Conservation (phyloP, 2,888 invertebrate species). For the Drosophila kuntzei region DNA sequence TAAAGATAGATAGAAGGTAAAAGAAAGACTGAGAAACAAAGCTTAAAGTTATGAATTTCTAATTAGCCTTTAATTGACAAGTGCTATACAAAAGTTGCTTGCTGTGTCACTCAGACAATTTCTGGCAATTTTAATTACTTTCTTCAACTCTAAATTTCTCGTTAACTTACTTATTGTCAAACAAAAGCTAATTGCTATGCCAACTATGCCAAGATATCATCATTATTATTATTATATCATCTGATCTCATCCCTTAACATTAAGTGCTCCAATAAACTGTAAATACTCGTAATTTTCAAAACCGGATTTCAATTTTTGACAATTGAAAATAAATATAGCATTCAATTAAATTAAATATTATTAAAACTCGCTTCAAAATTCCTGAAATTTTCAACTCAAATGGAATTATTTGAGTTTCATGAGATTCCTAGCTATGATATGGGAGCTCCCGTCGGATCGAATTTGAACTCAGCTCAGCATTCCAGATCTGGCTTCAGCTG, state of each 20-base stretch:
- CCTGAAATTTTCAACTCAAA: neutral
- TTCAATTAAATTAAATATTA: neutral
- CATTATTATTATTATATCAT: too few relatives aligned
- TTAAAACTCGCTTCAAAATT: neutral
- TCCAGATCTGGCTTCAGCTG: slow-evolving; percentile 40
- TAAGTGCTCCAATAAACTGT: neutral
- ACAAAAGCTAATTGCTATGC: slow-evolving; percentile 16
- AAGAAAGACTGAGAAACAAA: too few relatives aligned
- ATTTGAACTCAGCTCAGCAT: neutral
- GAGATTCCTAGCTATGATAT: slow-evolving; percentile 1
- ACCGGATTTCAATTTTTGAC: neutral
- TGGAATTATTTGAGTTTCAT: neutral
- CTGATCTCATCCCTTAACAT: slow-evolving; percentile 1
- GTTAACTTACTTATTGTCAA: neutral
- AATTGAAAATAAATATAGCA: neutral
- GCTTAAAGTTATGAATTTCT: too few relatives aligned
- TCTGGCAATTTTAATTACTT: neutral
- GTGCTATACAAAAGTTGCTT: slow-evolving; percentile 1
- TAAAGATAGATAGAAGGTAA: too few relatives aligned
- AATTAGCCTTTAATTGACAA: neutral
- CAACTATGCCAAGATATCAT: too few relatives aligned
- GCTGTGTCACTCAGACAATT: neutral
- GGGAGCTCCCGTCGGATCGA: slow-evolving; percentile 6
- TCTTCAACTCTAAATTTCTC: neutral
- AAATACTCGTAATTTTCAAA: neutral